Conservation (phyloP, 2,888 invertebrate genomes). For the Chalcosyrphus nemorum region DNA sequence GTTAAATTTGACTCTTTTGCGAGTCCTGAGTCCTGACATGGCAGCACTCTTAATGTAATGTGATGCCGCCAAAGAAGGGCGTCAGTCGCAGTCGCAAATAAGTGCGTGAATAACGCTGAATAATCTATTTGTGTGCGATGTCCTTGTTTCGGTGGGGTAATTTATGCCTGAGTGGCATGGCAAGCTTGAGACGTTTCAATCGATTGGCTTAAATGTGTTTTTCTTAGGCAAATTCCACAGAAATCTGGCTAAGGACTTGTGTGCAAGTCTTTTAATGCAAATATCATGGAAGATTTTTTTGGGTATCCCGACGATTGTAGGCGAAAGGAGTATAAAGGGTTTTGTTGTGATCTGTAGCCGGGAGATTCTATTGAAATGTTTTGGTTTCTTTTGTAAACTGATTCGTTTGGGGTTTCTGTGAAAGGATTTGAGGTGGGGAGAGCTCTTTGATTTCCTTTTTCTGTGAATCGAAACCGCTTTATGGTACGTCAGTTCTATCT, state of each 20-base stretch:
- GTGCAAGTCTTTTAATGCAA: background rate
- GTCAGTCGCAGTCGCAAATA: background rate
- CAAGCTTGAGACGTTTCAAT: background rate
- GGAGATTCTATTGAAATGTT: background rate
- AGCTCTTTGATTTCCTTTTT: too few relatives aligned
- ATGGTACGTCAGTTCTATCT: too few relatives aligned
- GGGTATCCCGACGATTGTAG: background rate
- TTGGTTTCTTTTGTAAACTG: too few relatives aligned
- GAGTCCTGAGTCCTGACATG: background rate
- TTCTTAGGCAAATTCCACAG: background rate
- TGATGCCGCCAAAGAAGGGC: too few relatives aligned
- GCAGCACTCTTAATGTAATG: constrained; percentile 9
- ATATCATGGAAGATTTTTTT: background rate
- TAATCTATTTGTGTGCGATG: background rate
- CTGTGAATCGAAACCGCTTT: too few relatives aligned
- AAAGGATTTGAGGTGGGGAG: too few relatives aligned
- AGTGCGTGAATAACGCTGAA: background rate
- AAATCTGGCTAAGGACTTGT: background rate
- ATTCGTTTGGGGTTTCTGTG: too few relatives aligned
- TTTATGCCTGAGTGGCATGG: background rate
- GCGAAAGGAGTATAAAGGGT: background rate
- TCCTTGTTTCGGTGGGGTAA: background rate
- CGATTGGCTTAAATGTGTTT: background rate
- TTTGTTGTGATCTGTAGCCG: background rate
- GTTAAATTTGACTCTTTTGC: constrained; percentile 19